Evolutionary conservation across 2,113 vertebrate species (phyloP).

Genomic region (Parotia lawesii): DNA sequence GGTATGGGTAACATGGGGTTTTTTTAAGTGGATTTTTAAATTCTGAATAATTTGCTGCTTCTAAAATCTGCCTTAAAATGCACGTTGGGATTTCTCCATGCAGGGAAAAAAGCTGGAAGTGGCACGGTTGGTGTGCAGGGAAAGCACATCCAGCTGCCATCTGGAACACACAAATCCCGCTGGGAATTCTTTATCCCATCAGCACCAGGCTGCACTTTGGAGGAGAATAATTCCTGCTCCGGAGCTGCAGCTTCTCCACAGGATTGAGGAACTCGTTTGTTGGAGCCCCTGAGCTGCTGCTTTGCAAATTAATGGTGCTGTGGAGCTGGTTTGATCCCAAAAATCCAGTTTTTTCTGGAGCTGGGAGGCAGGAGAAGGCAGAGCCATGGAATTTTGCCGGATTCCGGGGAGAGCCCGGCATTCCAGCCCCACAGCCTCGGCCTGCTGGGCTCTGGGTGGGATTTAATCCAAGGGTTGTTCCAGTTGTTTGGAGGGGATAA

Average conservation of each 20-base stretch:
- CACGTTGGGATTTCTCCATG: fast-evolving
- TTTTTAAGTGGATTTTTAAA: not conserved
- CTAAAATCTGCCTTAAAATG: not conserved
- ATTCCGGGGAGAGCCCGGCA: fast-evolving
- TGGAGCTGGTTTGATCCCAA: not conserved
- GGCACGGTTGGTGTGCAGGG: too few species aligned
- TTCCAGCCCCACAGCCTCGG: fast-evolving
- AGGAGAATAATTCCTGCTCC: not conserved
- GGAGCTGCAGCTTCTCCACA: not conserved
- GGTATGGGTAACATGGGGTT: fast-evolving
- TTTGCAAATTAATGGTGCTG: not conserved
- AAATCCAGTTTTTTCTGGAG: not conserved
- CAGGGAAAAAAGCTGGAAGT: not conserved
- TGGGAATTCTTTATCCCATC: not conserved
- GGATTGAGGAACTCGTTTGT: not conserved
- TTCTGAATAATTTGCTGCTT: not conserved
- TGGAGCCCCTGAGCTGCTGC: not conserved
- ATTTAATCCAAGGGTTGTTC: not conserved
- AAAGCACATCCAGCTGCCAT: not conserved
- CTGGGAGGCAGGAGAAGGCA: not conserved
- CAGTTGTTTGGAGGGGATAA: fast-evolving
- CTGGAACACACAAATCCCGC: not conserved
- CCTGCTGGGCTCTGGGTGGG: fast-evolving
- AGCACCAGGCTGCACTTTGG: not conserved
- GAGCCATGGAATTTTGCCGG: fast-evolving